These are phyloP conservation scores for Podarcis raffonei DNA, from an alignment of 2,113 vertebrate genomes.

Conservation along the genomic window DNA sequence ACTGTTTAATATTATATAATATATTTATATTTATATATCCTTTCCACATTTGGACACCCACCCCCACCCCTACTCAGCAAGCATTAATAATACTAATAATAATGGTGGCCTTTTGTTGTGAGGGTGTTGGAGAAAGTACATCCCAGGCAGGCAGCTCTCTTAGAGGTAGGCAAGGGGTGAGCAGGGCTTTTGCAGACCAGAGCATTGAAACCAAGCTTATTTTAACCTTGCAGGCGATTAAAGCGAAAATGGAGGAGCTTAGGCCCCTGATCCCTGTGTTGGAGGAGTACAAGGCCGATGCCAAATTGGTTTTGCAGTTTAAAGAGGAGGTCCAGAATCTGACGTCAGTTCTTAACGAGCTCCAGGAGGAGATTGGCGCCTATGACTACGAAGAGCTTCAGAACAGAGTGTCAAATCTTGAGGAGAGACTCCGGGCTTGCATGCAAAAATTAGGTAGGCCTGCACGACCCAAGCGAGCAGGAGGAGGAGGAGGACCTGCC, in stretches of 20 bases:
- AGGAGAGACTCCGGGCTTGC: slow-evolving; percentile 99
- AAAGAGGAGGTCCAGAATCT: slow-evolving; percentile 99
- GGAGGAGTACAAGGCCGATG: slow-evolving; percentile 99
- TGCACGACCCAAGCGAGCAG: slow-evolving; percentile 21
- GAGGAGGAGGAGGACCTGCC: slow-evolving; percentile 7
- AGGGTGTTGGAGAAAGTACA: slow-evolving; percentile 55
- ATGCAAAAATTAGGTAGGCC: slow-evolving; percentile 99
- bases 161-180: slow-evolving; percentile 72
- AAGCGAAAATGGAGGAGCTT: slow-evolving; percentile 99
- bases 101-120: slow-evolving; percentile 53
- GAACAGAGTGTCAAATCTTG: slow-evolving; percentile 98
- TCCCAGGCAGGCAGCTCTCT: slow-evolving; percentile 65
- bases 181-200: slow-evolving; percentile 82
- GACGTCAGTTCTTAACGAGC: slow-evolving; percentile 97
- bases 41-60: slow-evolving; percentile 52
- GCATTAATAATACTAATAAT: slow-evolving; percentile 49
- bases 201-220: slow-evolving; percentile 97
- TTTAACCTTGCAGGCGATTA: slow-evolving; percentile 99
- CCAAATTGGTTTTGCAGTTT: slow-evolving; percentile 99
- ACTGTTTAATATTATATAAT: slow-evolving; percentile 79
- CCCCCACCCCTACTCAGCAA: not conserved
- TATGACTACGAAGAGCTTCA: slow-evolving; percentile 99
- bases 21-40: not conserved
- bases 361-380: slow-evolving; percentile 98
- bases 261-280: slow-evolving; percentile 99